Evolutionary conservation across 2,888 invertebrate genomes (phyloP), one percentile per base, ranked within the genome.

Genomic region (Cephus rjabovi): DNA sequence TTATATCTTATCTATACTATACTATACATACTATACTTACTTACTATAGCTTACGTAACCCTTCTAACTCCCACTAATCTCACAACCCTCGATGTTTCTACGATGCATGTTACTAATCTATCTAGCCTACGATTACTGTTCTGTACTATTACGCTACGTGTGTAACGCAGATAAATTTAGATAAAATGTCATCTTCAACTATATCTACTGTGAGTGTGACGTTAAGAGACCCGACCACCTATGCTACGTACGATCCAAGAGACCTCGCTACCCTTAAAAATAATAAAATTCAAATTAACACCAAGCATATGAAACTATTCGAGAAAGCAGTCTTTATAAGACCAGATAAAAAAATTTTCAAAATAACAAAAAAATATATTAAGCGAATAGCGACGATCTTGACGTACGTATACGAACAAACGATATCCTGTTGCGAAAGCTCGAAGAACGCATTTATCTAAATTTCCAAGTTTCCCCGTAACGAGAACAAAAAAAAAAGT

Each of bases 81-180:
- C 83, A 83, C 85, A 83, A 83, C 86, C 83, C 86, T 88, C 85
- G 84, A 86, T 87, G 86, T 87, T 84, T 86, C 85, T 86, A 86
- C 83, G 83, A 56, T 86, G 87, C 87, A 87, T 88, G 88, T 35
- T 34, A 56, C 56, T 74, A 74, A 30, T 35, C 34, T 35, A 74
- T 74, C 33, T 37, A 75, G 75, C 12, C 75, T 37, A 73, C 56
- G 37, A 74, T 37, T 73, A 76, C 70, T 35, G 69, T 70, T 71
- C 76, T 77, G 56, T 75, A 79, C 74, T 31, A 68, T 56, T 56
- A 75, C 73, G 23, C 73, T 74, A 77, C 56, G 75, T 74, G 75
- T 77, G 75, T 35, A 35, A 77, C 33, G 31, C 76, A 68, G 76
- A 76, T 76, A 77, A 77, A 77, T 73, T 77, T 77, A 77, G 75